Evolutionary conservation across 2,888 invertebrate species (phyloP), one percentile per base, ranked within the genome.

Genomic region (Phania funesta): DNA sequence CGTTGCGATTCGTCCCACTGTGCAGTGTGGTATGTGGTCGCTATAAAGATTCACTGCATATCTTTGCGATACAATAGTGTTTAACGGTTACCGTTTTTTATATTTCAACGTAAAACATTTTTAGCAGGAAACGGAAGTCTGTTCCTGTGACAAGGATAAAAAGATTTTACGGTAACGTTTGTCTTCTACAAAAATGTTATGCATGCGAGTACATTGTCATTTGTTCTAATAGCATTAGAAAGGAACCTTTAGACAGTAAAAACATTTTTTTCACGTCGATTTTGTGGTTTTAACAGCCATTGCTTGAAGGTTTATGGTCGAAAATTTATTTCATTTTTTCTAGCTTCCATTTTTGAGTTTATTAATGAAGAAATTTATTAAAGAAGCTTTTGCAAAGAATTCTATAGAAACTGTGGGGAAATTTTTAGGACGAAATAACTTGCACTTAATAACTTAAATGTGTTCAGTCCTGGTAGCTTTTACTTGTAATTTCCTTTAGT

Each of bases 51-150:
- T 73, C 32, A 32, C 54, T 52, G 1, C 6, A 44, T 74, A 60
- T 74, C 73, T 71, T 68, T 35, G 86, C 87, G 86, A 87, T 48
- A 80, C 18, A 52, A 54, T 71, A 65, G 58, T 74, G 62, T 75
- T 75, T 75, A 79, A 67, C 46, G 48, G 35, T 75, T 38, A 50
- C 38, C 56, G 56, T 24, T 60, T 35, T 13, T 35, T 13, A 13
- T 26, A 11, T 4, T 35, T 29, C 8, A 46, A 73, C 32, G 16
- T 26, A 44, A 11, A 52, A 35, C 20, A 50, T 74, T 70, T 52
- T 54, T 48, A 54, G 38, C 67, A 76, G 81, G 76, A 81, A 81
- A 68, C 76, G 81, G 81, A 81, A 73, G 81, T 81, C 81, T 81
- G 81, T 77, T 81, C 46, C 71, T 29, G 48, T 81, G 81, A 77